Percentiles rank a stretch among this genome's conserved stretches.
Conservation (phyloP, 2,888 invertebrate genomes). For the Erebia epiphron region DNA sequence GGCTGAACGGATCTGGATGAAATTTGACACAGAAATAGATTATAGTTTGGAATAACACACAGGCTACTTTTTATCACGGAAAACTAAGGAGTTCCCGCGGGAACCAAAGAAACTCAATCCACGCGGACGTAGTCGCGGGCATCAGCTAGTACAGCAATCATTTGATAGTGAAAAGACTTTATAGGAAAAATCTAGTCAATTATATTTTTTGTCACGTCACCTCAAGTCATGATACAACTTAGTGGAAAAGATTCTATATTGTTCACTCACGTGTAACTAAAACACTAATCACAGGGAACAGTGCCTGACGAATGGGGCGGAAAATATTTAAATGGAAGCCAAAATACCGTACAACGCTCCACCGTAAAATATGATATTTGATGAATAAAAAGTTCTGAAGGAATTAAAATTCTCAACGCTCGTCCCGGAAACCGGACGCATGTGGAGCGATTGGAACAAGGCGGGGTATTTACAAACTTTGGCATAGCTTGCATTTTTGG, state of each 20-base stretch:
- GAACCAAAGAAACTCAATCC: too few relatives aligned
- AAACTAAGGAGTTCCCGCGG: too few relatives aligned
- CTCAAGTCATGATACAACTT: slow-evolving; percentile 11
- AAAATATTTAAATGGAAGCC: slow-evolving; percentile 81
- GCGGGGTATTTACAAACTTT: slow-evolving; percentile 63
- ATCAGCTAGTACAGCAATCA: too few relatives aligned
- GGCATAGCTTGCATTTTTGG: slow-evolving; percentile 53
- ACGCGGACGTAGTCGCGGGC: too few relatives aligned
- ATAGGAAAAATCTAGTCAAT: too few relatives aligned
- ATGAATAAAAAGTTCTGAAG: slow-evolving; percentile 54
- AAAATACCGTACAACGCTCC: slow-evolving; percentile 71
- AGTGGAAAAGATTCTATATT: slow-evolving; percentile 19
- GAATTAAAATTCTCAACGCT: slow-evolving; percentile 67
- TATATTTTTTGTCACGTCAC: slow-evolving; percentile 8
- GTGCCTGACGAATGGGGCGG: slow-evolving; percentile 77
- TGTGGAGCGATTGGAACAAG: slow-evolving; percentile 58
- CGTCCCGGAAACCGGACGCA: slow-evolving; percentile 68
- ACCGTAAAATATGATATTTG: slow-evolving; percentile 73
- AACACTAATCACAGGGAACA: slow-evolving; percentile 71
- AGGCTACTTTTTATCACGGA: too few relatives aligned
- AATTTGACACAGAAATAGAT: too few relatives aligned
- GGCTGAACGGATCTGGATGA: too few relatives aligned
- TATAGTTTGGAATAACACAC: too few relatives aligned
- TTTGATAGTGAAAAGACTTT: too few relatives aligned
- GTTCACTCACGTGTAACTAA: slow-evolving; percentile 58